Percentiles rank a stretch among this genome's conserved stretches.
Conservation (phyloP, 2,888 invertebrate species). For the Eremobia ochroleuca region DNA sequence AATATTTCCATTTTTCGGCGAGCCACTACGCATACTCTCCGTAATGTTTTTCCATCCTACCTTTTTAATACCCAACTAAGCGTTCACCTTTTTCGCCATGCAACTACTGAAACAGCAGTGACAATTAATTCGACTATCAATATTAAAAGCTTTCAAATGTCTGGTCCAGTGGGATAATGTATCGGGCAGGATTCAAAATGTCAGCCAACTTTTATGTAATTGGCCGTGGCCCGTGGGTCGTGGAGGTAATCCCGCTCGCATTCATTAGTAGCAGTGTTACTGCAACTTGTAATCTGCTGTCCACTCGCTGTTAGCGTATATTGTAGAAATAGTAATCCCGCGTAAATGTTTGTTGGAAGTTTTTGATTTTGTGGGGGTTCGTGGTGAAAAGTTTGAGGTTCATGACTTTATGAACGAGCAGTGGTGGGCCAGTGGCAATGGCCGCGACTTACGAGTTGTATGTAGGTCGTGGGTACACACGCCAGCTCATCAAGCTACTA, state of each 20-base stretch:
- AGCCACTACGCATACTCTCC: neutral
- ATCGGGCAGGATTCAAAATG: conserved; percentile 79
- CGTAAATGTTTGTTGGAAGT: conserved; percentile 27
- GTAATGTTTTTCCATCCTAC: neutral
- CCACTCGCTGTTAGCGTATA: conserved; percentile 51
- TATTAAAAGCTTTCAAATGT: conserved; percentile 55
- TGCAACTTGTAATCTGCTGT: conserved; percentile 83
- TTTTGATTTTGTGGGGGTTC: conserved; percentile 22
- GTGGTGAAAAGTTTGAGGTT: conserved; percentile 14
- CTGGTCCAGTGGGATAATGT: conserved; percentile 67
- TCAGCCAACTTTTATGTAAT: conserved; percentile 82
- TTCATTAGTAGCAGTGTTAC: conserved; percentile 81
- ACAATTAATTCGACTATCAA: conserved; percentile 53
- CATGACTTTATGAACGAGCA: neutral
- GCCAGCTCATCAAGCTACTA: too few relatives aligned
- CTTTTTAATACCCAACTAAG: conserved; percentile 18
- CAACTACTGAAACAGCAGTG: conserved; percentile 12
- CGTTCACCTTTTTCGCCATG: neutral
- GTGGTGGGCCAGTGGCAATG: neutral
- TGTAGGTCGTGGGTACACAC: neutral
- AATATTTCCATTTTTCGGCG: neutral
- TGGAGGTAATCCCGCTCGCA: conserved; percentile 79
- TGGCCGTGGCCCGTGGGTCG: conserved; percentile 73
- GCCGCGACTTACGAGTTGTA: neutral
- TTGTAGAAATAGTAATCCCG: conserved; percentile 37